These are phyloP conservation scores for Merluccius polli DNA, from an alignment of 2,797 vertebrate genomes.

Conservation along the genomic window DNA sequence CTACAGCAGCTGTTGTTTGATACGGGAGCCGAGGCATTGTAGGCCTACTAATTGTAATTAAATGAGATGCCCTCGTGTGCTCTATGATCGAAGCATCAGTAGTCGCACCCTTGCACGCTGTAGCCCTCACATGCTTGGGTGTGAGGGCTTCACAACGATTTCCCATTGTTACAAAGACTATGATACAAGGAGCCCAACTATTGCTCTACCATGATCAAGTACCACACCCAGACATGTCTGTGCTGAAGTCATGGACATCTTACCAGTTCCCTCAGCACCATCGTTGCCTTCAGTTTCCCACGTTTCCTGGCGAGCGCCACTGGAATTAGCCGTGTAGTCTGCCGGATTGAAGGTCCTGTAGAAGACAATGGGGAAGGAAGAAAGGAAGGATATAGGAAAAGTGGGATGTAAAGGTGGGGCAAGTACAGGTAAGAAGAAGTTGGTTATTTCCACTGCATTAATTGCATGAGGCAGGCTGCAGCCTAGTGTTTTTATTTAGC, in stretches of 20 bases:
- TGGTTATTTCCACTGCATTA: not conserved
- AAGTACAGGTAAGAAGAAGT: not conserved
- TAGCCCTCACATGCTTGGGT: no score
- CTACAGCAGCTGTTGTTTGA: no score
- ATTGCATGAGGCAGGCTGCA: not conserved
- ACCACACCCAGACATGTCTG: no score
- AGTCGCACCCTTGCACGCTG: no score
- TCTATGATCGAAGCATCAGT: no score
- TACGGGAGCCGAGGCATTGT: no score
- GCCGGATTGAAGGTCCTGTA: conserved; percentile 92
- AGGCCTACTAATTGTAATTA: no score
- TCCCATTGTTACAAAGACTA: no score
- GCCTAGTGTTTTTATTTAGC: not conserved
- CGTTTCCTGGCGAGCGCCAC: conserved; percentile 75
- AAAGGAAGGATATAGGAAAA: not conserved
- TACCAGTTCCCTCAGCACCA: conserved; percentile 81
- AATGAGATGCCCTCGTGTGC: no score
- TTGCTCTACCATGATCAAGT: no score
- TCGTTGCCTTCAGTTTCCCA: conserved; percentile 83
- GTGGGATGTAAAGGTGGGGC: not conserved
- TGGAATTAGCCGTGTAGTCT: conserved; percentile 79
- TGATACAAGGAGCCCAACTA: no score
- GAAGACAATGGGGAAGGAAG: not conserved
- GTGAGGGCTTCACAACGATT: no score
- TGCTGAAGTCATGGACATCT: not conserved